Percentiles rank a stretch among this genome's conserved stretches.
phyloP scores from a whole-genome alignment of 2,113 vertebrate genomes.

The Chaetops frenatus region DNA sequence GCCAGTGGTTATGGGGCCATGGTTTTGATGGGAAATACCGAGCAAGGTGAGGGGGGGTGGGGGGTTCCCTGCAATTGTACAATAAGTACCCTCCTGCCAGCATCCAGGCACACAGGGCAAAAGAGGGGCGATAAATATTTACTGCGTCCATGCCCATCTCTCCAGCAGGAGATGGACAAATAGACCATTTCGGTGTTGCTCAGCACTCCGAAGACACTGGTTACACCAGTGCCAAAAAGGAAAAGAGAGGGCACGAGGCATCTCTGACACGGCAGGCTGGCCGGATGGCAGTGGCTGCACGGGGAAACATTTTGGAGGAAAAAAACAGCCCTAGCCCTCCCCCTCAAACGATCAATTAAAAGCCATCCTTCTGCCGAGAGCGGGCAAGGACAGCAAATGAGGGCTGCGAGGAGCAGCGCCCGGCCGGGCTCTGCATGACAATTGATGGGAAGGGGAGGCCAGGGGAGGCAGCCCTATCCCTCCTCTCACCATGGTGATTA shows the following conservation, averaged over 20 bases:
- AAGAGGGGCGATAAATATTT: not conserved
- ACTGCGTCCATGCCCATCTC: not conserved
- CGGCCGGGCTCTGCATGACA: constrained; percentile 75
- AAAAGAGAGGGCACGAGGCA: not conserved
- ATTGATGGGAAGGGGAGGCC: constrained; percentile 66
- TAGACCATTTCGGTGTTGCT: not conserved
- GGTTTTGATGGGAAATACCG: not conserved
- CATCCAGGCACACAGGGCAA: not conserved
- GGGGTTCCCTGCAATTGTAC: not conserved
- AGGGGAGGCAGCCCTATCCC: constrained; percentile 51
- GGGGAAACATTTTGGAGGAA: constrained; percentile 52
- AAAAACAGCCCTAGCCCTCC: constrained; percentile 48
- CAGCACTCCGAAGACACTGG: not conserved
- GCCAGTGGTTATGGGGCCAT: not conserved
- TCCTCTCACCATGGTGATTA: constrained; percentile 76
- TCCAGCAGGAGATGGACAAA: constrained; percentile 6
- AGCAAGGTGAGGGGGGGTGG: not conserved
- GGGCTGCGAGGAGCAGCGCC: constrained; percentile 45
- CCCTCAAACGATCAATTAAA: constrained; percentile 72
- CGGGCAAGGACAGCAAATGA: constrained; percentile 19
- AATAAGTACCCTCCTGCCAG: not conserved
- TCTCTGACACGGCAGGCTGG: not conserved
- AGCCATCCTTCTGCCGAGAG: constrained; percentile 68
- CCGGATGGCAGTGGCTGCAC: not conserved
- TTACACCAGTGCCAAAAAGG: not conserved